Conservation (phyloP, 1,140 invertebrate species). For the Drosophila carrolli region DNA sequence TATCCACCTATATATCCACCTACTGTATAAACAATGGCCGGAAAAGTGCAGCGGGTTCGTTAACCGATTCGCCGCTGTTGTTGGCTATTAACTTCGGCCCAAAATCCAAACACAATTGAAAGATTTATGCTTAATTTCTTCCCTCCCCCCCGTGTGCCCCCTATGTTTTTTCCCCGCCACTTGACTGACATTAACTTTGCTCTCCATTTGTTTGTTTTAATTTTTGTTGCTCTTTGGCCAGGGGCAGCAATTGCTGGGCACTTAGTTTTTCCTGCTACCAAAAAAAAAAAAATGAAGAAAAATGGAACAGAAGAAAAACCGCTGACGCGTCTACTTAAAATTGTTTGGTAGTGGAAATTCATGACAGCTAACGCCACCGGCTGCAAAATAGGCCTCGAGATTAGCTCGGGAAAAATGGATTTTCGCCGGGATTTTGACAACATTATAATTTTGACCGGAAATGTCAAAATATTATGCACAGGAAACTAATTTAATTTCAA, state of each 20-base stretch:
- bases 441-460: constrained; percentile 54
- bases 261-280: constrained; percentile 72
- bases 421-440: constrained; percentile 36
- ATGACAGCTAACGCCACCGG: constrained; percentile 59
- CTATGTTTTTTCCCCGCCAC: constrained; percentile 26
- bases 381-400: constrained; percentile 61
- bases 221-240: constrained; percentile 49
- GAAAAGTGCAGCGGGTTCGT: constrained; percentile 65
- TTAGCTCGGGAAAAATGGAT: constrained; percentile 54
- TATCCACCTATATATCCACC: background rate
- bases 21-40: constrained; percentile 14
- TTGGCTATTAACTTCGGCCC: constrained; percentile 68
- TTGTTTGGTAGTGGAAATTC: constrained; percentile 52
- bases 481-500: constrained; percentile 15
- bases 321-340: constrained; percentile 80
- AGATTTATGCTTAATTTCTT: constrained; percentile 77
- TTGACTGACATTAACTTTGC: constrained; percentile 76
- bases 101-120: constrained; percentile 79
- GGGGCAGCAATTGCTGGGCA: constrained; percentile 65
- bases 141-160: constrained; percentile 9
- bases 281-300: constrained; percentile 7
- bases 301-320: constrained; percentile 35
- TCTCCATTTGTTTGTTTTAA: constrained; percentile 68
- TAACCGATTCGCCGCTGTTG: constrained; percentile 57
- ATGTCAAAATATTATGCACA: constrained; percentile 57